These are phyloP conservation scores for Corvus hawaiiensis DNA, from an alignment of 2,113 vertebrate genomes.

Conservation along the genomic window DNA sequence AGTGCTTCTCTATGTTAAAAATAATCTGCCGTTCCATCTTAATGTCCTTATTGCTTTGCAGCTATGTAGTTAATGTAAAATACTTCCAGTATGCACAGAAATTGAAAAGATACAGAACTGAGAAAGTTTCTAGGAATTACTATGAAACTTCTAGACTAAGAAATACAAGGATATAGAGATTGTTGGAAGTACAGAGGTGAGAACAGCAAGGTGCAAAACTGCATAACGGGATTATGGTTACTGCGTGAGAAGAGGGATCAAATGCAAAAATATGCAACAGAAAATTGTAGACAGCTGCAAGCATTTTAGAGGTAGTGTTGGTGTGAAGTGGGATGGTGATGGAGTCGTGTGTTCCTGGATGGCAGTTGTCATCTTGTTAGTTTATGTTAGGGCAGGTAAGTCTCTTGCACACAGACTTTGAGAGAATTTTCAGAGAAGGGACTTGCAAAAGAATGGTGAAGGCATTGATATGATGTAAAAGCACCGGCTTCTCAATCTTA, in stretches of 20 bases:
- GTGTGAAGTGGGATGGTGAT: neutral
- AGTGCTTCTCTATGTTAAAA: neutral
- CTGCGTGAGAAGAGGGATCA: neutral
- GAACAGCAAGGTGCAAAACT: neutral
- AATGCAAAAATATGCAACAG: neutral
- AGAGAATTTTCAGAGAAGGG: neutral
- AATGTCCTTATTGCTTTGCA: neutral
- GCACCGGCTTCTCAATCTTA: neutral
- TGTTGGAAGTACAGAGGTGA: neutral
- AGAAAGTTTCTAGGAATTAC: neutral
- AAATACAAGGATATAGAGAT: neutral
- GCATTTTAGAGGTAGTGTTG: neutral
- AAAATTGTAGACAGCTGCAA: neutral
- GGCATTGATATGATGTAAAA: neutral
- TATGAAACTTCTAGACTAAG: neutral
- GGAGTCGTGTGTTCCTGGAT: neutral
- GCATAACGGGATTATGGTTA: neutral
- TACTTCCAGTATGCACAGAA: neutral
- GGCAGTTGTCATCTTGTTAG: neutral
- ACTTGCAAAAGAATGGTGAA: neutral
- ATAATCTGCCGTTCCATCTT: neutral
- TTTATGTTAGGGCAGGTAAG: neutral
- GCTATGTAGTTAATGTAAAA: neutral
- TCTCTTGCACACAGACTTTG: neutral
- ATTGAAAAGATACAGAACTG: neutral